A percentile compares a stretch with the other conserved stretches of the same genome.
phyloP scores from a whole-genome alignment of 2,888 invertebrate genomes.

The Ichneumon xanthorius region DNA sequence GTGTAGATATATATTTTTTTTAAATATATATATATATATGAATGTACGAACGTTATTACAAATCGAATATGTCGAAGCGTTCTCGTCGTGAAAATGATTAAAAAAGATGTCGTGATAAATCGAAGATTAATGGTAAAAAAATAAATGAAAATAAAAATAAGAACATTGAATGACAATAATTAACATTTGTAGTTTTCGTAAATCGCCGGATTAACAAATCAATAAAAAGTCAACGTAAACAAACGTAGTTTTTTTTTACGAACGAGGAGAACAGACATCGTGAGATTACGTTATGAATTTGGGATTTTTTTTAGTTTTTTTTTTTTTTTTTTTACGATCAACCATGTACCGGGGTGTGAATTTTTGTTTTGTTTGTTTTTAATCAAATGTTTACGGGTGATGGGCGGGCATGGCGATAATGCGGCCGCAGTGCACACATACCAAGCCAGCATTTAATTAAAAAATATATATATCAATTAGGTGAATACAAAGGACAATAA shows the following conservation, averaged over 20 bases:
- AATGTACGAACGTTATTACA: slow-evolving; percentile 71
- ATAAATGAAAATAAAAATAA: slow-evolving; percentile 21
- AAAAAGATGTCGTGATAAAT: slow-evolving; percentile 62
- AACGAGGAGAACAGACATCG: slow-evolving; percentile 25
- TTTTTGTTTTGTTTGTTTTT: slow-evolving; percentile 62
- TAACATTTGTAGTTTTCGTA: slow-evolving; percentile 45
- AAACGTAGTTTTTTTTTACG: slow-evolving; percentile 10
- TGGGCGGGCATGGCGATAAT: slow-evolving; percentile 79
- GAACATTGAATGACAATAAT: slow-evolving; percentile 38
- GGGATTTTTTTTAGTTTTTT: slow-evolving; percentile 61
- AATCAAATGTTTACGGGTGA: slow-evolving; percentile 70
- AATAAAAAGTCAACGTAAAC: slow-evolving; percentile 13
- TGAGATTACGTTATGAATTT: slow-evolving; percentile 34
- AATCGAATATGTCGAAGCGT: slow-evolving; percentile 75
- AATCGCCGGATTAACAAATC: slow-evolving; percentile 42
- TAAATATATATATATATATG: slow-evolving; percentile 49
- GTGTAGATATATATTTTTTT: slow-evolving; percentile 67
- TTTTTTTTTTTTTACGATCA: slow-evolving; percentile 70
- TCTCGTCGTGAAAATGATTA: slow-evolving; percentile 73
- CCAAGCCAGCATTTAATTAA: slow-evolving; percentile 80
- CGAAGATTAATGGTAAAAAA: slow-evolving; percentile 37
- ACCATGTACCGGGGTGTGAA: slow-evolving; percentile 80
- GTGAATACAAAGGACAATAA: slow-evolving; percentile 58
- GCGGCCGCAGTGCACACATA: slow-evolving; percentile 81
- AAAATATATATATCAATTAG: slow-evolving; percentile 60